phyloP scores from a whole-genome alignment of 2,888 invertebrate genomes.

The Stramonita haemastoma region DNA sequence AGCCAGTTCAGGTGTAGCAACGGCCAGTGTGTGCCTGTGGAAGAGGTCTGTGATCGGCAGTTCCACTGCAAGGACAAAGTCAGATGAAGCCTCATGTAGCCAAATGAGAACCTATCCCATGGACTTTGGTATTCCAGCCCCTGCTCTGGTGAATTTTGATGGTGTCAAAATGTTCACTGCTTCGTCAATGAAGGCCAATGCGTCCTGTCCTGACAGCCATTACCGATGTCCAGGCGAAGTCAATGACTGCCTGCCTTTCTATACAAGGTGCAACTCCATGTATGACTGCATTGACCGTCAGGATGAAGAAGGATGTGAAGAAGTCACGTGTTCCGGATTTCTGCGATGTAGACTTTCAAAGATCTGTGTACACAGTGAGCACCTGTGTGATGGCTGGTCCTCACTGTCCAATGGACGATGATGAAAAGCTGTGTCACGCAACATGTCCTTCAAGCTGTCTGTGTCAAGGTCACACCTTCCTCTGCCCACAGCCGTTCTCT shows the following conservation, averaged over 20 bases:
- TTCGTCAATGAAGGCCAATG: not conserved
- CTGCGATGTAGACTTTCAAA: slow-evolving; percentile 36
- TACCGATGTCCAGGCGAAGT: slow-evolving; percentile 29
- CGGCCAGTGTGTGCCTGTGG: not conserved
- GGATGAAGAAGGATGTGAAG: slow-evolving; percentile 38
- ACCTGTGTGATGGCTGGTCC: slow-evolving; percentile 46
- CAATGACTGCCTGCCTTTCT: slow-evolving; percentile 46
- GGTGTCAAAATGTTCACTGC: slow-evolving; percentile 36
- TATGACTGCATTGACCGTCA: slow-evolving; percentile 42
- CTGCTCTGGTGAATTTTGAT: slow-evolving; percentile 39
- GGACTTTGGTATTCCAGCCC: not conserved
- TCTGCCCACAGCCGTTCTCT: slow-evolving; percentile 20
- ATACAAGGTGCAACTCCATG: slow-evolving; percentile 45
- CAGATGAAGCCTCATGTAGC: not conserved
- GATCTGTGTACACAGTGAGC: slow-evolving; percentile 40
- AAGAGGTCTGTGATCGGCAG: not conserved
- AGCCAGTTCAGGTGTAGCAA: not conserved
- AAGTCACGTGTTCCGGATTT: slow-evolving; percentile 39
- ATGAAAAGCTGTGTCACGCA: slow-evolving; percentile 35
- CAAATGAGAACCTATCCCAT: not conserved
- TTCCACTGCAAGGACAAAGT: not conserved
- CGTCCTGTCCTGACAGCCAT: slow-evolving; percentile 43
- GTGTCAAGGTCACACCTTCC: slow-evolving; percentile 33
- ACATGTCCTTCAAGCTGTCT: slow-evolving; percentile 38
- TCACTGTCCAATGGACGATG: slow-evolving; percentile 45